These are phyloP conservation scores for Enteromius thamalakanensis DNA, from an alignment of 2,797 vertebrate genomes.

Conservation along the genomic window DNA sequence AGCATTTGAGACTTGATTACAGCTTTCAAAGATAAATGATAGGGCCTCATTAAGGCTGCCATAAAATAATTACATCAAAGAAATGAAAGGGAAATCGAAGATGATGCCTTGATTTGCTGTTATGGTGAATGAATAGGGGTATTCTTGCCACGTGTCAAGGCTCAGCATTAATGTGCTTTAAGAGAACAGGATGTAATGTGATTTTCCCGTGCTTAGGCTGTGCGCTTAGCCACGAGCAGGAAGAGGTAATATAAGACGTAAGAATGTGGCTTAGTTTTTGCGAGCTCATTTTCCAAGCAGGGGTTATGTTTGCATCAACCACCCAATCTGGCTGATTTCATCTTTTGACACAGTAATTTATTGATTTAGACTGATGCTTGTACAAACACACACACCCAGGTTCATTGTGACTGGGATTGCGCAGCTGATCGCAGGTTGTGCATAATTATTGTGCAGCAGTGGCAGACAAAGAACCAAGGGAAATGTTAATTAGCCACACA, in stretches of 20 bases:
- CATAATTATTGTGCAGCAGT: constrained; percentile 20
- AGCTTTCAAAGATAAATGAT: constrained; percentile 42
- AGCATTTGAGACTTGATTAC: constrained; percentile 39
- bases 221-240: constrained; percentile 53
- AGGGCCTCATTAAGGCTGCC: constrained; percentile 39
- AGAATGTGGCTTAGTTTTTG: constrained; percentile 48
- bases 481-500: constrained; percentile 50
- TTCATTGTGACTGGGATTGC: constrained; percentile 16
- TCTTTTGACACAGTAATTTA: constrained; percentile 51
- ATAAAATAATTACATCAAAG: constrained; percentile 41
- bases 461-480: constrained; percentile 31
- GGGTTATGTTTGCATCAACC: constrained; percentile 57
- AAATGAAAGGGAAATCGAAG: constrained; percentile 46
- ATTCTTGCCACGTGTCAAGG: constrained; percentile 58
- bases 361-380: constrained; percentile 47
- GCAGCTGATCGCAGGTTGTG: not conserved
- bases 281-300: constrained; percentile 50
- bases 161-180: constrained; percentile 63
- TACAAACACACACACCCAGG: constrained; percentile 35
- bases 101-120: constrained; percentile 49
- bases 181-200: constrained; percentile 64
- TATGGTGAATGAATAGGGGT: constrained; percentile 60
- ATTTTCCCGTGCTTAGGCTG: constrained; percentile 61
- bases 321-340: constrained; percentile 43
- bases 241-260: constrained; percentile 50